Conservation (phyloP, 2,888 invertebrate species). For the Epistrophe grossulariae region DNA sequence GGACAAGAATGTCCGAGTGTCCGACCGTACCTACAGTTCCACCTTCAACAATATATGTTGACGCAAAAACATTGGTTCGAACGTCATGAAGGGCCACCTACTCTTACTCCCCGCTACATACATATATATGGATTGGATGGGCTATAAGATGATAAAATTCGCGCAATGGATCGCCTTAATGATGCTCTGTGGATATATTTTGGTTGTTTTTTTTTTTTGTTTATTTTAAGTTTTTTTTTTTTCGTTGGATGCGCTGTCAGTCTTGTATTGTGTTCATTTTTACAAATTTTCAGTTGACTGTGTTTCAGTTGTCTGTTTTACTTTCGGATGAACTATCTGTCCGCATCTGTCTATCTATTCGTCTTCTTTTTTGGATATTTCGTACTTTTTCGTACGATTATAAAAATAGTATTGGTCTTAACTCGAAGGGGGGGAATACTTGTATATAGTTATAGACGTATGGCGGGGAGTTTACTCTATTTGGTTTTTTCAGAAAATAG, state of each 20-base stretch:
- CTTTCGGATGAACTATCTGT: conserved; percentile 61
- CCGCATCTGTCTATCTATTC: conserved; percentile 66
- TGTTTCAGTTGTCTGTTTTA: conserved; percentile 59
- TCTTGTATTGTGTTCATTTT: conserved; percentile 33
- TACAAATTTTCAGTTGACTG: conserved; percentile 6
- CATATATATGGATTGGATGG: conserved; percentile 30
- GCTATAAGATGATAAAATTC: conserved; percentile 64
- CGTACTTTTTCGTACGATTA: conserved; percentile 28
- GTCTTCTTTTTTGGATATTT: conserved; percentile 45
- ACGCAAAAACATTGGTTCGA: conserved; percentile 64
- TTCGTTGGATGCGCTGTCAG: conserved; percentile 43
- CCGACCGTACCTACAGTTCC: conserved; percentile 29
- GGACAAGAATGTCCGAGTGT: conserved; percentile 29
- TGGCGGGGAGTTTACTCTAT: conserved; percentile 26
- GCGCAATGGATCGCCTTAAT: conserved; percentile 69
- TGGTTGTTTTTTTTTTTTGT: conserved; percentile 2
- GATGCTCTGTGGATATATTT: conserved; percentile 50
- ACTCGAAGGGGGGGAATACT: conserved; percentile 25
- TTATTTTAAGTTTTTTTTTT: background rate
- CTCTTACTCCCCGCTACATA: conserved; percentile 55
- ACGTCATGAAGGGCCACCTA: conserved; percentile 56
- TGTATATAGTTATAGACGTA: conserved; percentile 19
- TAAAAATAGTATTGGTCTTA: conserved; percentile 42
- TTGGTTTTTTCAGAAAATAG: conserved; percentile 20
- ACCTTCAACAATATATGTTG: conserved; percentile 51